Evolutionary conservation across 2,888 invertebrate genomes (phyloP).

Genomic region (Brenthis hecate): DNA sequence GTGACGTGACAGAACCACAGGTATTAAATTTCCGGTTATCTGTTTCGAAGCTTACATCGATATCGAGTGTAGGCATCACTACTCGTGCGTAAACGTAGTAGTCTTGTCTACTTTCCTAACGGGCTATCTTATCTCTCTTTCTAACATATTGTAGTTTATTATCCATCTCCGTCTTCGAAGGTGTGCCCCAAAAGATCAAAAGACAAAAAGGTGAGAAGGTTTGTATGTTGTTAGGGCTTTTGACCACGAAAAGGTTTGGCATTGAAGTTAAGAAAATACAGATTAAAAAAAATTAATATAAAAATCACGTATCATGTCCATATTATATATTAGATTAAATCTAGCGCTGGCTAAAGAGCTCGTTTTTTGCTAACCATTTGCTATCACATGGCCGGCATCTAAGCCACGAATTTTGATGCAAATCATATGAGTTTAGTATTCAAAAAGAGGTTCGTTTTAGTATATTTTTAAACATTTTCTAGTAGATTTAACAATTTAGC

Average conservation of each 20-base stretch:
- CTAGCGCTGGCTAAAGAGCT: no score
- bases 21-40: slow-evolving; percentile 12
- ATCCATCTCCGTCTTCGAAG: slow-evolving; percentile 59
- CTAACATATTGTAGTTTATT: slow-evolving; percentile 41
- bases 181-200: slow-evolving; percentile 59
- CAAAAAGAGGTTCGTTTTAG: no score
- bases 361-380: no score
- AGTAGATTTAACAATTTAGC: no score
- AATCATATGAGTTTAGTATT: no score
- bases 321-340: not conserved
- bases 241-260: not conserved
- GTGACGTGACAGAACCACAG: slow-evolving; percentile 11
- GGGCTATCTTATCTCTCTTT: slow-evolving; percentile 57
- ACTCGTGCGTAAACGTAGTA: slow-evolving; percentile 74
- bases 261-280: not conserved
- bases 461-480: no score
- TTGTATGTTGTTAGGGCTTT: slow-evolving; percentile 46
- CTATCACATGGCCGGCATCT: no score
- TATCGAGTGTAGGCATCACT: slow-evolving; percentile 50
- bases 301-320: not conserved
- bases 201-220: slow-evolving; percentile 57
- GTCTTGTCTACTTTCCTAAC: slow-evolving; percentile 74
- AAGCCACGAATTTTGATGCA: no score
- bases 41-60: slow-evolving; percentile 15
- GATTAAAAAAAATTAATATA: not conserved